These are phyloP conservation scores for Balanococcus diminutus DNA, from an alignment of 2,888 invertebrate genomes.

Conservation along the genomic window DNA sequence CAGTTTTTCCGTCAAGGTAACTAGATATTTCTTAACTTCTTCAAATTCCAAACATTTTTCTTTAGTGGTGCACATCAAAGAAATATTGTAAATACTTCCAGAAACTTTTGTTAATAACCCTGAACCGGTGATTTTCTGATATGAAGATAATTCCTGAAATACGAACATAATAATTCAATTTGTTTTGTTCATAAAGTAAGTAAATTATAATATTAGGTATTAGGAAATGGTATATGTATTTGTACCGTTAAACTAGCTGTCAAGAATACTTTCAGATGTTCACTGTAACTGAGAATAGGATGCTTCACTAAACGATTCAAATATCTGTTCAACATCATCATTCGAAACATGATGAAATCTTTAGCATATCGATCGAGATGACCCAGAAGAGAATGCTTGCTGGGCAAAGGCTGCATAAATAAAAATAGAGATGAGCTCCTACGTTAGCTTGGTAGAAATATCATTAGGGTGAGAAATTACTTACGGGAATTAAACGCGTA, in stretches of 20 bases:
- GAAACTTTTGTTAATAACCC: conserved; percentile 67
- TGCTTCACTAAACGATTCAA: conserved; percentile 71
- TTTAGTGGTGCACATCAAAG: conserved; percentile 66
- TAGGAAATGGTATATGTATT: too few species aligned
- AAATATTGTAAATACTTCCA: conserved; percentile 67
- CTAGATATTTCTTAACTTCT: conserved; percentile 68
- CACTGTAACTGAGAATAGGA: conserved; percentile 72
- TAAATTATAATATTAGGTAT: not conserved
- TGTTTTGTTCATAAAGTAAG: too few species aligned
- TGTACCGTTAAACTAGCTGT: conserved; percentile 70
- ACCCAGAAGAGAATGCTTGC: conserved; percentile 71
- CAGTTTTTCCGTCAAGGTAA: conserved; percentile 69
- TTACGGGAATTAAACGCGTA: conserved; percentile 72
- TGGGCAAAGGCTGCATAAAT: conserved; percentile 70
- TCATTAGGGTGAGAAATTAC: conserved; percentile 58
- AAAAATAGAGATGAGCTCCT: conserved; percentile 57
- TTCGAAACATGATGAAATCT: conserved; percentile 72
- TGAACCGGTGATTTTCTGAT: conserved; percentile 66
- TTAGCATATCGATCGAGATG: conserved; percentile 74
- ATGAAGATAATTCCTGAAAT: conserved; percentile 68
- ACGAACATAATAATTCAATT: conserved; percentile 52
- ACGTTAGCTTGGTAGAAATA: not conserved
- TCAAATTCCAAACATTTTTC: conserved; percentile 70
- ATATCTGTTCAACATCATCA: conserved; percentile 71
- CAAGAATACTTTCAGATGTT: conserved; percentile 70